A percentile compares a stretch with the other conserved stretches of the same genome.
Evolutionary conservation across 2,113 vertebrate species (phyloP).

Genomic region (Climacteris rufus): DNA sequence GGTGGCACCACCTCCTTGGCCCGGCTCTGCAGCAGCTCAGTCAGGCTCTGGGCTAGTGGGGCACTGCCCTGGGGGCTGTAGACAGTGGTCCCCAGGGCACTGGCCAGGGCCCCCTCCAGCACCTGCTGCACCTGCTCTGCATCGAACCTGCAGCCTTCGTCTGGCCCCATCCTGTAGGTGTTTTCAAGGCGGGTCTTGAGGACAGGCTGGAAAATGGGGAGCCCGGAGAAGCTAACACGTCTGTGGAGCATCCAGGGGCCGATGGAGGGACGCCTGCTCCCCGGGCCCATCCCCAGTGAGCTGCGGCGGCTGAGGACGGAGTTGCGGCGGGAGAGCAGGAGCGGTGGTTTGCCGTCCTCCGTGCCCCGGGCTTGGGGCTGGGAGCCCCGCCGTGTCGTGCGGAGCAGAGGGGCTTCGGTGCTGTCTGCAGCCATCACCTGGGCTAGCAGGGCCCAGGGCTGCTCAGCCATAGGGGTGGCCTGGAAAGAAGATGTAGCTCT

Average conservation of each 20-base stretch:
- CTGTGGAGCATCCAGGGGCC: conserved; percentile 65
- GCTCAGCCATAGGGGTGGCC: background rate
- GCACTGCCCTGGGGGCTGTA: conserved; percentile 57
- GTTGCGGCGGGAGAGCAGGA: conserved; percentile 49
- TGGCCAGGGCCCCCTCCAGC: conserved; percentile 51
- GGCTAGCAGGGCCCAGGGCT: background rate
- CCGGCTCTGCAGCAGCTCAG: conserved; percentile 57
- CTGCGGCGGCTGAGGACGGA: conserved; percentile 70
- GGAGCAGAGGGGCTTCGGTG: background rate
- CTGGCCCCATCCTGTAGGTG: conserved; percentile 63
- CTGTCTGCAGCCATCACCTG: background rate
- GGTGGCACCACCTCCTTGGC: conserved; percentile 69
- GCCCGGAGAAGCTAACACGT: conserved; percentile 73
- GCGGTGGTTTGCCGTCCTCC: background rate
- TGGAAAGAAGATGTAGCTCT: background rate
- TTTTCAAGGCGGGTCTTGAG: conserved; percentile 55
- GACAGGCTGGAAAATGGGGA: conserved; percentile 62
- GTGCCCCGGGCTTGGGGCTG: conserved; percentile 29
- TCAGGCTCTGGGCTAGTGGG: conserved; percentile 56
- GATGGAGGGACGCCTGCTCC: conserved; percentile 64
- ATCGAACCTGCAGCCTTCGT: conserved; percentile 61
- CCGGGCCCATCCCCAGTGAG: conserved; percentile 39
- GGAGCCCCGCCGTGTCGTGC: background rate
- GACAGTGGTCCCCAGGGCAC: background rate
- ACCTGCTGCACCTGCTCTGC: background rate